phyloP scores from a whole-genome alignment of 2,888 invertebrate genomes.

The Polymixis flavicincta region DNA sequence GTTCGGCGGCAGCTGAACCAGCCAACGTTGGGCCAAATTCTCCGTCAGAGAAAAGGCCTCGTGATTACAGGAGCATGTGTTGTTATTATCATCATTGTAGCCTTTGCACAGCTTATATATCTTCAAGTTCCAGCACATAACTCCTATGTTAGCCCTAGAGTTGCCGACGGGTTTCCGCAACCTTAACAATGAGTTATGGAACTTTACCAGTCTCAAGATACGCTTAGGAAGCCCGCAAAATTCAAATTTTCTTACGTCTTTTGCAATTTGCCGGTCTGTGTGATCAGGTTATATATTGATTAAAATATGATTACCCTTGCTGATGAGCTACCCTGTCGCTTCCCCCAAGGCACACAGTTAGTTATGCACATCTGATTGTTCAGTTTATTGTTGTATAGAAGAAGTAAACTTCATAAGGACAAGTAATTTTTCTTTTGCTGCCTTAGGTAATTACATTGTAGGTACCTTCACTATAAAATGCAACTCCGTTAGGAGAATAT shows the following conservation, averaged over 20 bases:
- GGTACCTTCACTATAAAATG: no score
- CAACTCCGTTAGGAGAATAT: no score
- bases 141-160: constrained; percentile 13
- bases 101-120: constrained; percentile 22
- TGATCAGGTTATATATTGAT: no score
- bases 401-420: background rate
- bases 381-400: background rate
- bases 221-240: no score
- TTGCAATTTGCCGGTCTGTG: no score
- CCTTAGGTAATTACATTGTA: no score
- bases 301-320: no score
- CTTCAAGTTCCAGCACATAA: background rate
- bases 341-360: background rate
- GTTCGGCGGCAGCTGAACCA: background rate
- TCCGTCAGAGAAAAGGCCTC: constrained; percentile 18
- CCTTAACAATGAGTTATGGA: background rate
- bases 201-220: background rate
- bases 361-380: background rate
- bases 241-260: no score
- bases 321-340: no score
- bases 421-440: background rate
- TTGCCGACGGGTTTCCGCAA: background rate
- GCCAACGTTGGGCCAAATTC: background rate
- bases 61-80: constrained; percentile 21
- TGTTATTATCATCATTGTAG: constrained; percentile 24